Conservation (phyloP, 1,140 invertebrate genomes). For the Lepeophtheirus salmonis region DNA sequence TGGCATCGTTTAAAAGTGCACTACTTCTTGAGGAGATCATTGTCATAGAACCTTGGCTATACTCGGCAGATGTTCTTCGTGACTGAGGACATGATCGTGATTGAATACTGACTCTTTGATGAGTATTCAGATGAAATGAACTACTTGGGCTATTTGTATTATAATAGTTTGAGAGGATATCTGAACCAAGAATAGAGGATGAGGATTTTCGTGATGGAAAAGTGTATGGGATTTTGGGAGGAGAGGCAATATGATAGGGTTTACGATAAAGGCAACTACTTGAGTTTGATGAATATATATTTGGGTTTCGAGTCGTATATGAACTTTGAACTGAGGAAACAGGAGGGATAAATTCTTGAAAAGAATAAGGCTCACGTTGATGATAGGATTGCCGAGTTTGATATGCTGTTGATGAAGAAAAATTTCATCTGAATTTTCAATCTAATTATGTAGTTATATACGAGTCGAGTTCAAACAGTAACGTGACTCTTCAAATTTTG, state of each 20-base stretch:
- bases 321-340: neutral
- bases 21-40: neutral
- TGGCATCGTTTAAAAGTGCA: neutral
- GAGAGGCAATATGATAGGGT: neutral
- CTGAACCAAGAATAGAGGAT: neutral
- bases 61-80: neutral
- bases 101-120: neutral
- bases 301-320: neutral
- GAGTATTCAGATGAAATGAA: neutral
- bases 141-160: neutral
- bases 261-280: neutral
- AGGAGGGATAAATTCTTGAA: neutral
- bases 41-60: neutral
- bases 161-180: no score
- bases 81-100: neutral
- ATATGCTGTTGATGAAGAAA: neutral
- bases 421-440: no score
- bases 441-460: no score
- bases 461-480: no score
- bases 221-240: neutral
- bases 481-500: no score
- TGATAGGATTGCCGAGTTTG: neutral
- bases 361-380: neutral
- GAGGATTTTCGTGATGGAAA: neutral
- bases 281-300: neutral